Evolutionary conservation across 2,797 vertebrate genomes (phyloP), one percentile per base, ranked within the genome.

Genomic region (Mus caroli): DNA sequence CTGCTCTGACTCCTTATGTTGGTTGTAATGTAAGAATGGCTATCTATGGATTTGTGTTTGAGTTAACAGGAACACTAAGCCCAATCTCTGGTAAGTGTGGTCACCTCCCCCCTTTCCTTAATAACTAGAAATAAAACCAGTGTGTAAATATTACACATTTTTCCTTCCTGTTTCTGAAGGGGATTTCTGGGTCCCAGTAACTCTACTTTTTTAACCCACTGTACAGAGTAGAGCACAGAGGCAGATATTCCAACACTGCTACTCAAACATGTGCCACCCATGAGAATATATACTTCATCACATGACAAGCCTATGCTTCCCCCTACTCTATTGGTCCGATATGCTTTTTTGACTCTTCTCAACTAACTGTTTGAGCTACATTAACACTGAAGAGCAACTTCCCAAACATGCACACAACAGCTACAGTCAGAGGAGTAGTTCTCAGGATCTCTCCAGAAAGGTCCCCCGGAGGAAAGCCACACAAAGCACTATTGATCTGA

Each of bases 401-500:
- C 76, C 77, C 93, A 91, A 96, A 93, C 83, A 91, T 26, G 78
- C 75, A 84, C 37, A 85, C 37, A 90, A 85, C 84, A 88, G 69
- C 26, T 28, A 12, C 76, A 92, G 75, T 91, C 94, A 88, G 28
- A 85, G 73, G 40, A 85, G 90, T 90, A 56, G 89, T 94, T 97
- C 91, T 90, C 87, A 92, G 89, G 58, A 75, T 79, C 73, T 80
- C 50, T 15, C 91, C 87, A 92, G 83, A 77, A 90, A 78, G 43
- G 14, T 84, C 20, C 83, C 93, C 22, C 0, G 20, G 78, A 90
- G 89, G 46, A 92, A 80, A 88, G 83, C 54, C 28, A 34, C 87
- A 96, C 89, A 96, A 87, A 93, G 86, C 76, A 17, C 54, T 85
- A 92, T 92, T 97, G 96, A 95, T 80, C 71, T 3, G 64, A 85